These are phyloP conservation scores for Brenthis hecate DNA, from an alignment of 2,888 invertebrate species.

Conservation along the genomic window DNA sequence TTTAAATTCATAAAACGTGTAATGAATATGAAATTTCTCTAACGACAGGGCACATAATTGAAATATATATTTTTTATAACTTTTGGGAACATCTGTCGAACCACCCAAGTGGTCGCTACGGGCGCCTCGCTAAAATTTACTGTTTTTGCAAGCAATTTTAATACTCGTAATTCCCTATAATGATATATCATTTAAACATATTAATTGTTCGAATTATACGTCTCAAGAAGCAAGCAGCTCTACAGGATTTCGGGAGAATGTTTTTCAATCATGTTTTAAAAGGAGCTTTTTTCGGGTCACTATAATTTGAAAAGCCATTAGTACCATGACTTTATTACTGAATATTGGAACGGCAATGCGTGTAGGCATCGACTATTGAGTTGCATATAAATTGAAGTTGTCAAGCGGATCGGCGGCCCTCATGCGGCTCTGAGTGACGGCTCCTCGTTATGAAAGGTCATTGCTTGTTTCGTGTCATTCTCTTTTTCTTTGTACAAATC, in stretches of 20 bases:
- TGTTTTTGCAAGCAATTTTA: conserved; percentile 37
- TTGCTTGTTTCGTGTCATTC: conserved; percentile 58
- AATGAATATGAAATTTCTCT: conserved; percentile 55
- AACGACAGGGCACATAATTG: conserved; percentile 61
- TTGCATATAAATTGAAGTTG: conserved; percentile 73
- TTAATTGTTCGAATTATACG: conserved; percentile 39
- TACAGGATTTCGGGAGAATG: conserved; percentile 13
- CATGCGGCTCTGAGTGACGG: conserved; percentile 62
- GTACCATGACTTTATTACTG: conserved; percentile 53
- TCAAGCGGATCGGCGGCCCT: conserved; percentile 52
- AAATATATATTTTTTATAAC: conserved; percentile 60
- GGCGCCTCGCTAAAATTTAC: conserved; percentile 24
- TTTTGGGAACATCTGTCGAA: conserved; percentile 57
- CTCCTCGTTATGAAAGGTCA: conserved; percentile 76
- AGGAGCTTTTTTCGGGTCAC: conserved; percentile 13
- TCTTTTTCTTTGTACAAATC: conserved; percentile 55
- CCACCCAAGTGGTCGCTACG: conserved; percentile 61
- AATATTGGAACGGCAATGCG: conserved; percentile 52
- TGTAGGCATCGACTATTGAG: conserved; percentile 55
- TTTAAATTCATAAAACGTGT: conserved; percentile 66
- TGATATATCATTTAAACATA: conserved; percentile 37
- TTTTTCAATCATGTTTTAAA: conserved; percentile 21
- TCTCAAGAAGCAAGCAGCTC: conserved; percentile 29
- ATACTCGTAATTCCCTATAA: conserved; percentile 39
- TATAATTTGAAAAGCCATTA: conserved; percentile 44